Base-by-base conservation (phyloP, 2,113 vertebrate species). In the Gobiocypris rarus region DNA sequence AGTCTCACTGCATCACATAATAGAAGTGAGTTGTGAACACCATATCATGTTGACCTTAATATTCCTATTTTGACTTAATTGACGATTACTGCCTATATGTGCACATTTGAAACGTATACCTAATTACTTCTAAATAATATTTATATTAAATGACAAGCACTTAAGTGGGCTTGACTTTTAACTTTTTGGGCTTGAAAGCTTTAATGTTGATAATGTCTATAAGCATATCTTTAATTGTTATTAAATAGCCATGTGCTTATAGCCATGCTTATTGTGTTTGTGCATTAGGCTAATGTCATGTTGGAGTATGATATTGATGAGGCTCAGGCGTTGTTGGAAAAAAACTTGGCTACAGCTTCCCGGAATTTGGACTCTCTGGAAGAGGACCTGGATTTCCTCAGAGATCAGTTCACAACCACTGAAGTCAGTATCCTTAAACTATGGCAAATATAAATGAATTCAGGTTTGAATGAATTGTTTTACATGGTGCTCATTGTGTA, bases 361-460 rank as follows among this genome's bases (percentile, higher is more conserved):
- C 97, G 95, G 84, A 99, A 98, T 84, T 94, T 99, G 14, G 97
- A 99, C 83, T 96, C 96, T 4, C 94, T 99, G 81, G 97, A 98
- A 89, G 96, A 98, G 81, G 97, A 99, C 86, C 94, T 99, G 85
- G 97, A 99, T 89, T 99, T 99, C 92, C 94, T 99, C 89, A 94
- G 97, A 92, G 97, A 99, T 94, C 98, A 99, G 87, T 98, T 98
- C 91, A 99, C 98, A 90, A 98, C 98, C 93, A 99, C 97, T 70
- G 98, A 99, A 99, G 98, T 99, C 97, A 99, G 96, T 99, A 99
- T 99, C 98, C 98, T 99, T 98, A 59, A 79, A 14, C 77, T 2
- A 22, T 15, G 43, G 0, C 4, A 41, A 28, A 50, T 1, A 0
- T 8, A 74, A 19, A 3, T n/a, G n/a, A n/a, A n/a, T n/a, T 24